A percentile compares a stretch with the other conserved stretches of the same genome.
phyloP scores from a whole-genome alignment of 2,113 vertebrate species.

The Corythaeola cristata region DNA sequence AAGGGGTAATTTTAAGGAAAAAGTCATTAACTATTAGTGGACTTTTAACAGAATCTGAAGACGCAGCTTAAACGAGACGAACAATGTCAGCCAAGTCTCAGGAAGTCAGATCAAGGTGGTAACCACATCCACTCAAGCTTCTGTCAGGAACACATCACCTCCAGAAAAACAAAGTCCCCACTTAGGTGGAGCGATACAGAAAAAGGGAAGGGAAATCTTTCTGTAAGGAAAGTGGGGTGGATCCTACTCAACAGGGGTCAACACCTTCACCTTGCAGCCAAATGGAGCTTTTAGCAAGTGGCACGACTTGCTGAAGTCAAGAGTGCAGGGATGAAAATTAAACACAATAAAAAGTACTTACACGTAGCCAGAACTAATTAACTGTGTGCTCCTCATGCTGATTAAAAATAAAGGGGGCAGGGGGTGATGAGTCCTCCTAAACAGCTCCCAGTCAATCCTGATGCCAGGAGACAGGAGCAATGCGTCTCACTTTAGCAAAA shows the following conservation, averaged over 20 bases:
- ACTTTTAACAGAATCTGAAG: neutral
- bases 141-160: neutral
- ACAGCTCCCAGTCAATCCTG: neutral
- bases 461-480: neutral
- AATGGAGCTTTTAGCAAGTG: neutral
- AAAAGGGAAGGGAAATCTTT: neutral
- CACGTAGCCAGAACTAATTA: neutral
- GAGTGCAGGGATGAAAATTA: neutral
- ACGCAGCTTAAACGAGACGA: neutral
- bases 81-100: rapidly evolving
- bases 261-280: neutral
- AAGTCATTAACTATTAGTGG: neutral
- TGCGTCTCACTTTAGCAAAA: neutral
- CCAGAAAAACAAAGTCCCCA: neutral
- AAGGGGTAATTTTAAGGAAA: neutral
- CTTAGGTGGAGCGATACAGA: neutral
- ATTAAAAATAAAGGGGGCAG: neutral
- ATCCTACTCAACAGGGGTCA: neutral
- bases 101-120: neutral
- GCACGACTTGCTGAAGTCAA: neutral
- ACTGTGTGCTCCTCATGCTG: neutral
- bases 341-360: neutral
- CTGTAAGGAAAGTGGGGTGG: neutral
- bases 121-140: neutral
- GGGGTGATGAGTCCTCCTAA: neutral